Evolutionary conservation across 2,888 invertebrate species (phyloP).

Genomic region (Tethea ocularis): DNA sequence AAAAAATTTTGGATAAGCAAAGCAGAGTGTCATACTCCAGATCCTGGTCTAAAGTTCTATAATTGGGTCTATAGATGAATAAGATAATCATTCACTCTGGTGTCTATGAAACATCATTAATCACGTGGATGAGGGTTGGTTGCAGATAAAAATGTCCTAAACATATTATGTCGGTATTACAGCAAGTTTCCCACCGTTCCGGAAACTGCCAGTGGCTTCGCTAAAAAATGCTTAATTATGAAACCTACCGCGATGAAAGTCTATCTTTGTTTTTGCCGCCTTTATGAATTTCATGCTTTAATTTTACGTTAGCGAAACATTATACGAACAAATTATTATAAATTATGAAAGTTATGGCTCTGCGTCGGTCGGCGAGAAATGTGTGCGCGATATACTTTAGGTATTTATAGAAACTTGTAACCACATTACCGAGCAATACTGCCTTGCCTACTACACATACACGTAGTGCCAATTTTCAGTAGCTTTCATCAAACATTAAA

Average conservation of each 20-base stretch:
- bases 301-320: conserved; percentile 15
- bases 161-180: background rate
- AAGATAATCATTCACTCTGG: too few relatives aligned
- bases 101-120: too few relatives aligned
- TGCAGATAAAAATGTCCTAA: background rate
- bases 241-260: background rate
- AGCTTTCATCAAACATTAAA: background rate
- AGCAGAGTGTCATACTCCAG: too few relatives aligned
- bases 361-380: conserved; percentile 15
- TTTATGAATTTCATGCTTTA: conserved; percentile 13
- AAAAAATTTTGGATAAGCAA: too few relatives aligned
- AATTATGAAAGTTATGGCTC: conserved; percentile 27
- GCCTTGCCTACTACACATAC: too few relatives aligned
- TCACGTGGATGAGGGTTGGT: background rate
- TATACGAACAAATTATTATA: conserved; percentile 25
- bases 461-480: too few relatives aligned
- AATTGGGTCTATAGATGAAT: too few relatives aligned
- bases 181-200: background rate
- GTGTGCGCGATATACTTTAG: conserved; percentile 20
- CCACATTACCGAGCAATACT: background rate
- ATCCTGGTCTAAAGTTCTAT: too few relatives aligned
- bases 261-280: background rate
- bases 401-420: conserved; percentile 6
- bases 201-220: background rate
- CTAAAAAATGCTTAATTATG: conserved; percentile 1